A percentile compares a stretch with the other conserved stretches of the same genome.
Evolutionary conservation across 2,888 invertebrate genomes (phyloP).

Genomic region (Anaspis maculata): DNA sequence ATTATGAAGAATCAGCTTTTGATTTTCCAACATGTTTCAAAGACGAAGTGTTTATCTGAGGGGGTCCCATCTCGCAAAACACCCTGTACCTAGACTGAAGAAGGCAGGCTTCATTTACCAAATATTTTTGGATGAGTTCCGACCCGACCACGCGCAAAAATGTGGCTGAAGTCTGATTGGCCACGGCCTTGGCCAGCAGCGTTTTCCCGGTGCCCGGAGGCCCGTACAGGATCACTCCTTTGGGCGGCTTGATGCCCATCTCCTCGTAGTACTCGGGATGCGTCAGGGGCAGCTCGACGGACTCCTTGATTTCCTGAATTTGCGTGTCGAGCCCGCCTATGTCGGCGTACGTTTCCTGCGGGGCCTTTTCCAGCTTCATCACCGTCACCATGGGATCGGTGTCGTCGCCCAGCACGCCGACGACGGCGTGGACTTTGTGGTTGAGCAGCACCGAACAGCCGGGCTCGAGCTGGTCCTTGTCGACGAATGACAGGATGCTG

Average conservation of each 20-base stretch:
- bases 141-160: conserved; percentile 99
- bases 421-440: conserved; percentile 99
- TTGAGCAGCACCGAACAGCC: conserved; percentile 97
- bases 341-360: conserved; percentile 98
- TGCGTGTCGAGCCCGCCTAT: conserved; percentile 96
- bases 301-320: conserved; percentile 97
- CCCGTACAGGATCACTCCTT: conserved; percentile 97
- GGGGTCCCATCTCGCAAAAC: no score
- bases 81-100: not conserved
- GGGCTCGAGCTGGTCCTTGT: conserved; percentile 98
- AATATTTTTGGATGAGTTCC: conserved; percentile 96
- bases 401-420: conserved; percentile 88
- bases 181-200: conserved; percentile 95
- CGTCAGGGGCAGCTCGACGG: conserved; percentile 94
- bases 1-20: no score
- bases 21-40: no score
- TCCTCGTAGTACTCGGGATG: conserved; percentile 99
- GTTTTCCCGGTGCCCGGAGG: conserved; percentile 99
- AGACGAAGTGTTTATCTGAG: no score
- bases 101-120: conserved; percentile 47
- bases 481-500: conserved; percentile 97
- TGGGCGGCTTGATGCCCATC: conserved; percentile 99
- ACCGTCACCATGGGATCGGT: conserved; percentile 99
- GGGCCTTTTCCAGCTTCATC: conserved; percentile 99
- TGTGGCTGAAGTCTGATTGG: conserved; percentile 98